Evolutionary conservation across 2,113 vertebrate species (phyloP), one percentile per base, ranked within the genome.

Genomic region (Caracal caracal): DNA sequence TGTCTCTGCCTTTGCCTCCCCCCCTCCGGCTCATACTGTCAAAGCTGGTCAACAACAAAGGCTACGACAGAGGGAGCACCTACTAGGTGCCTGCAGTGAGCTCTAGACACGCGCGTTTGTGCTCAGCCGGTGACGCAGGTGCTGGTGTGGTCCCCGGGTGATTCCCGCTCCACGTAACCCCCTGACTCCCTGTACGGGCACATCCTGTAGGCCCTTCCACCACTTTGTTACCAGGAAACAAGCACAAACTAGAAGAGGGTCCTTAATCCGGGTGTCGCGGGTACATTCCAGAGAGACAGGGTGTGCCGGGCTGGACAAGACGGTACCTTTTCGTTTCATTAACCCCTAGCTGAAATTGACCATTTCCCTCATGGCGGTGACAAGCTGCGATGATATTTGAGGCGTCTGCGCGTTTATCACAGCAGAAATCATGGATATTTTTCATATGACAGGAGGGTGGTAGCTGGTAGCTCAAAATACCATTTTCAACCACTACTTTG

Each of bases 71-170:
- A 53, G 0, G 17, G 33, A 83, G 40, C 12, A 15, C 28, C 81
- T 30, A 5, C 33, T 10, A 0, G 0, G 53, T 13, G 30, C 28
- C 51, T 6, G 1, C 16, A 1, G 35, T 1, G 83, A 53, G n/a
- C 71, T 12, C 1, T 0, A 24, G 24, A 7, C 15, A 8, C 0
- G 5, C 7, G 1, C 0, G 10, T 43, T 24, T 12, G 5, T 26
- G n/a, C n/a, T 59, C 35, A 0, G 28, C 16, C 13, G 0, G 24
- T 0, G 19, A 37, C 3, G 1, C 28, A 28, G 37, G 26, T 3
- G 1, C 20, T 0, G 9, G 15, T 4, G 8, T 0, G 33, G 63
- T 22, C 15, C 4, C n/a, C 56, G 0, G 3, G 82, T 8, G 56
- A 22, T 5, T 33, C 53, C 0, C 0, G 35, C 10, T 53, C 56